A percentile compares a stretch with the other conserved stretches of the same genome.
These are phyloP conservation scores for Laticauda laticaudata DNA, from an alignment of 2,113 vertebrate species.

Conservation along the genomic window DNA sequence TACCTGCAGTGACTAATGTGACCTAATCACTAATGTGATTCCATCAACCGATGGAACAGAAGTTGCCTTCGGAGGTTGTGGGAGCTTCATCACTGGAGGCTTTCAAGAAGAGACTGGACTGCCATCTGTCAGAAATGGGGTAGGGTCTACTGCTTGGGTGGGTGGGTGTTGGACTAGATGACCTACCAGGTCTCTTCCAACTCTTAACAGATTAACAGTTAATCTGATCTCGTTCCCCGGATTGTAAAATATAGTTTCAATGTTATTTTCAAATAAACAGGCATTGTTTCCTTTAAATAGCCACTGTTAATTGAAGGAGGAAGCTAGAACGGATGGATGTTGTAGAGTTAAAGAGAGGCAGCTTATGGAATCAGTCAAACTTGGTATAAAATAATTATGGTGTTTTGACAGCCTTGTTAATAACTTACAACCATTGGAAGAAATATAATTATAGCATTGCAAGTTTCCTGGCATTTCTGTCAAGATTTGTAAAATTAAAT, in stretches of 20 bases:
- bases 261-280: not conserved
- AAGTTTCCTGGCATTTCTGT: conserved; percentile 61
- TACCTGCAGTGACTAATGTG: too few species aligned
- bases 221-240: conserved; percentile 23
- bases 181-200: too few species aligned
- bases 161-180: too few species aligned
- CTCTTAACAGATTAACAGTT: too few species aligned
- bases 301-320: not conserved
- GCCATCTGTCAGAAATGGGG: too few species aligned
- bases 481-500: conserved; percentile 60
- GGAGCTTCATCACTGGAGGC: too few species aligned
- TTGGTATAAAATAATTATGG: conserved; percentile 65
- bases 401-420: conserved; percentile 69
- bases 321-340: conserved; percentile 3
- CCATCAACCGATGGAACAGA: too few species aligned
- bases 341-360: conserved; percentile 42
- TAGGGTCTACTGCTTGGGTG: too few species aligned
- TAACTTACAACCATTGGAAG: conserved; percentile 61
- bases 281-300: conserved; percentile 24
- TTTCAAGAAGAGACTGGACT: too few species aligned
- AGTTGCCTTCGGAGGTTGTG: too few species aligned
- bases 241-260: conserved; percentile 25
- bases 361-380: conserved; percentile 63
- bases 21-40: too few species aligned
- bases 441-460: conserved; percentile 43